Percentiles rank a stretch among this genome's conserved stretches.
Evolutionary conservation across 2,797 vertebrate genomes (phyloP).

Genomic region (Sebastes alutus): DNA sequence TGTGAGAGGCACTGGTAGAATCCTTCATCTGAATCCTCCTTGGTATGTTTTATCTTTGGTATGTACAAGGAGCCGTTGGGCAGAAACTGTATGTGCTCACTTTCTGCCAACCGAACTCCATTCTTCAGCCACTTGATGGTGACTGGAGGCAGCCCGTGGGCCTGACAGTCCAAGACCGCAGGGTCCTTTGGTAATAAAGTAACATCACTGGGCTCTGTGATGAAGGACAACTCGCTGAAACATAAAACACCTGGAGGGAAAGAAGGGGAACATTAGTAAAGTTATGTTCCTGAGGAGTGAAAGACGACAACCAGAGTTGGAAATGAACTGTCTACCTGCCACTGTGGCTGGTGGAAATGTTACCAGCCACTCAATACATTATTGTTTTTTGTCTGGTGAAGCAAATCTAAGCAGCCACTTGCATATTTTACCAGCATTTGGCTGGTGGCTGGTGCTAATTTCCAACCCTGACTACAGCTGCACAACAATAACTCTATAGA

Average conservation of each 20-base stretch:
- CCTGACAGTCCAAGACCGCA: slow-evolving; percentile 91
- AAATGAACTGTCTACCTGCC: no score
- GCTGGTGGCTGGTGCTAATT: no score
- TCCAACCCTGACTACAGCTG: not conserved
- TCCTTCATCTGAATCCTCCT: slow-evolving; percentile 90
- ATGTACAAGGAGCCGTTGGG: slow-evolving; percentile 93
- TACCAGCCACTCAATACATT: no score
- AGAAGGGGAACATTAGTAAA: not conserved
- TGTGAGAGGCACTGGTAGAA: slow-evolving; percentile 95
- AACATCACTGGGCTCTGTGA: slow-evolving; percentile 91
- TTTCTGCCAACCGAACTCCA: slow-evolving; percentile 86
- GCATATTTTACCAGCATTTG: no score
- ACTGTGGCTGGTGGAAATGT: no score
- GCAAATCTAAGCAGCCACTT: no score
- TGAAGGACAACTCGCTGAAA: slow-evolving; percentile 94
- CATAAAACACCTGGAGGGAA: slow-evolving; percentile 84
- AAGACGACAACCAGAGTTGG: no score
- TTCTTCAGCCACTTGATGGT: slow-evolving; percentile 93
- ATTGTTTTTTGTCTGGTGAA: no score
- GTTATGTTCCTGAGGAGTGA: not conserved
- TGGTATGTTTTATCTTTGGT: slow-evolving; percentile 85
- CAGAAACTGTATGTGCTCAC: slow-evolving; percentile 85
- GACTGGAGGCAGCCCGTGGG: slow-evolving; percentile 91
- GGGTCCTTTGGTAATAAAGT: slow-evolving; percentile 85
- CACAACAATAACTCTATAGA: not conserved